These are phyloP conservation scores for Temnothorax longispinosus DNA, from an alignment of 1,140 invertebrate genomes.

Conservation along the genomic window DNA sequence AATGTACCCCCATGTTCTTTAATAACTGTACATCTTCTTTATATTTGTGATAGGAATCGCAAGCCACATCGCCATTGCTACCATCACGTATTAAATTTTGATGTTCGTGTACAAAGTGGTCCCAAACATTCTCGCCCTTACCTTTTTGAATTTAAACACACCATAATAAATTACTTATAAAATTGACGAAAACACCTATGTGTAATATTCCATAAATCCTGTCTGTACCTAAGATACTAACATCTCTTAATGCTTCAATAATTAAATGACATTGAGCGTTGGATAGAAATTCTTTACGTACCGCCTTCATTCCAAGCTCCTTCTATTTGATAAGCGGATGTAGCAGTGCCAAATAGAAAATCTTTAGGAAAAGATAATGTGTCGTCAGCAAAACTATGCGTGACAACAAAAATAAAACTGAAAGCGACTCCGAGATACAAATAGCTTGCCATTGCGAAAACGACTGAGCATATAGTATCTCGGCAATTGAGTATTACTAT, in stretches of 20 bases:
- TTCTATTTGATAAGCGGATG: constrained; percentile 89
- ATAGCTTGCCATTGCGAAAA: constrained; percentile 2
- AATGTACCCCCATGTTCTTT: constrained; percentile 83
- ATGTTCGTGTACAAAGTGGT: constrained; percentile 76
- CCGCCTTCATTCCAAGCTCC: constrained; percentile 90
- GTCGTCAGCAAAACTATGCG: neutral
- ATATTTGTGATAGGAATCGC: constrained; percentile 85
- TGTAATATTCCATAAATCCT: neutral
- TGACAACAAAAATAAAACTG: neutral
- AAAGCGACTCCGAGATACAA: neutral
- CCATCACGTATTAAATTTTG: constrained; percentile 77
- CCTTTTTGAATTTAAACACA: constrained; percentile 55
- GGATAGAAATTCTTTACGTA: constrained; percentile 63
- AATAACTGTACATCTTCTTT: constrained; percentile 84
- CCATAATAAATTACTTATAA: constrained; percentile 11
- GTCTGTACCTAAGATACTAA: neutral
- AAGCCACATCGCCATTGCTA: constrained; percentile 86
- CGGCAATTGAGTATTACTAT: neutral
- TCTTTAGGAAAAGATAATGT: constrained; percentile 47
- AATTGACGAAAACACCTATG: neutral
- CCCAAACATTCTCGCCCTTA: constrained; percentile 84
- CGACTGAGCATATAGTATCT: neutral
- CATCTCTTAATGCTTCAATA: neutral
- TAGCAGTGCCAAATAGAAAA: constrained; percentile 86
- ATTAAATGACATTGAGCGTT: neutral